Base-by-base conservation (phyloP, 2,797 vertebrate species). In the Cirrhinus molitorella region DNA sequence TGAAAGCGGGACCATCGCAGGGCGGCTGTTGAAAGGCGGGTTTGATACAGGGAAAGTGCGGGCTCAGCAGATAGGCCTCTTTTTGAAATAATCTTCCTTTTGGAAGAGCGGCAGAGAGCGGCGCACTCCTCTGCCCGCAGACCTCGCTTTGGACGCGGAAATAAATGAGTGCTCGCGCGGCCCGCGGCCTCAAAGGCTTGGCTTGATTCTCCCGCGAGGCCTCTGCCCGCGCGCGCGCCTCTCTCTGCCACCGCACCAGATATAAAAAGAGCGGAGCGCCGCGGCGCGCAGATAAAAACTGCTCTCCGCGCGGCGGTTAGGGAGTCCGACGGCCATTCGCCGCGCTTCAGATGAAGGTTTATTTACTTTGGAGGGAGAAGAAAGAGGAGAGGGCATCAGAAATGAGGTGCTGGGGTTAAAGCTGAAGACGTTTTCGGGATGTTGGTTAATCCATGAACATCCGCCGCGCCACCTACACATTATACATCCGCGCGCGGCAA, bases 11-110 rank as follows among this genome's bases (percentile, higher is more conserved):
- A 67, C 12, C 59, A 14, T 80, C 1, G 72, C 61, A 73, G 67
- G 37, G 25, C 68, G 53, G 68, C 51, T 70, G 70, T 47, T 80
- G 77, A 68, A 89, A 82, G 87, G 78, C 45, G 80, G 76, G 85
- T 82, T 89, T 88, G 87, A 90, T 91, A 88, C 88, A 88, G 91
- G 87, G 87, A 89, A 79, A 88, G 85, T 87, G 90, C 91, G 13
- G 72, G 89, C 88, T 94, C 92, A 93, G 92, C 91, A 93, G 87
- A 90, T 79, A 89, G 86, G 89, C 34, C 86, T 61, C 61, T 83
- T 84, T 83, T 85, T 65, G 72, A 83, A 88, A 90, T 88, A 86
- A 87, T 83, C 67, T 65, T 68, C 80, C 73, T 81, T 85, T 80
- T 14, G 72, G 80, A 72, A 85, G 43, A 25, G 73, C 63, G 70